Evolutionary conservation across 2,888 invertebrate genomes (phyloP), one percentile per base, ranked within the genome.

Genomic region (Dysmachus trigonus): DNA sequence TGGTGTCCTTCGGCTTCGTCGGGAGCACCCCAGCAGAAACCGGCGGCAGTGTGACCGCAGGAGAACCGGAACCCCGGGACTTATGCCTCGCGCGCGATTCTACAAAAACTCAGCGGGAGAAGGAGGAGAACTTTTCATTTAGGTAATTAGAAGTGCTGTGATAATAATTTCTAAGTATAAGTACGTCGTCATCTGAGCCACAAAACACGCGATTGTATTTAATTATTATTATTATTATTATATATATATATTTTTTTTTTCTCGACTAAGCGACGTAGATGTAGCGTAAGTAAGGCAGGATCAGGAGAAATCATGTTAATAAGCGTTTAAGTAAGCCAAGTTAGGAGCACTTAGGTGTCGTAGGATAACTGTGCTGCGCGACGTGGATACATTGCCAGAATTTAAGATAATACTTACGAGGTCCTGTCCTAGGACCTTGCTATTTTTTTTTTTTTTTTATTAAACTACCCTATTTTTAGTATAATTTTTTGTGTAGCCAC

Each of bases 71-170:
- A 53, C 53, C 2, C 22, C 53, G 18, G 62, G 62, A 62, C 62
- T 8, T 18, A 2, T 1, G 27, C 62, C 62, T 62, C 18, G 35
- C 76, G 38, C 38, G 27, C 18, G n/a, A n/a, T n/a, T n/a, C n/a
- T 33, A 41, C 86, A 86, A 85, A 41, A 41, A 41, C 7, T 18
- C 76, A 86, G 87, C 83, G 86, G 85, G 86, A n/a, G 76, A 86
- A 79, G 87, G 41, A 62, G 62, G 62, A 62, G 62, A 31, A 31
- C 72, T 84, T 41, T 85, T 85, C 18, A 51, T 85, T 74, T 87
- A 88, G 87, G 87, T 87, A 87, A 88, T 88, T 88, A 88, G 88
- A 88, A 88, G 87, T 87, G 88, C 88, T 89, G 88, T 89, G 88
- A 89, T 89, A 89, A 88, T 88, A 88, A 87, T 88, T 88, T 88